phyloP scores from a whole-genome alignment of 2,797 vertebrate genomes.

The Paedocypris micromegethes region DNA sequence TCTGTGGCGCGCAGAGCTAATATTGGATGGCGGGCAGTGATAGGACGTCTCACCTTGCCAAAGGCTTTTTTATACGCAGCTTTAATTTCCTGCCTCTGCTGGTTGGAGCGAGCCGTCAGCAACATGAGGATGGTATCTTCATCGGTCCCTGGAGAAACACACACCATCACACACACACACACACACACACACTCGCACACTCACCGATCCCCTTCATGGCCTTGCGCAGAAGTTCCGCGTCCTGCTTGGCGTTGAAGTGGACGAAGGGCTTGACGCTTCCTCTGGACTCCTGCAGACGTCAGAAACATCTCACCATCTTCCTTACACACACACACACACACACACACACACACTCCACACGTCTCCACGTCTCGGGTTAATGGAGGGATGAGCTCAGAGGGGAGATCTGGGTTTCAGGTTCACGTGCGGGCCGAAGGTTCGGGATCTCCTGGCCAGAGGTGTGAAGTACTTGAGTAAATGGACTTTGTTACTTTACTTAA shows the following conservation, averaged over 20 bases:
- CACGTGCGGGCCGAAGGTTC: conserved; percentile 11
- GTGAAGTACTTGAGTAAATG: too few species aligned
- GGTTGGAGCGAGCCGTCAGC: conserved; percentile 77
- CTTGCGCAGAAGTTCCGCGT: conserved; percentile 84
- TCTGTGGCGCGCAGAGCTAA: too few species aligned
- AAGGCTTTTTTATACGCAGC: conserved; percentile 81
- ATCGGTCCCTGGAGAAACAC: conserved; percentile 78
- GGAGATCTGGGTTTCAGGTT: conserved; percentile 5
- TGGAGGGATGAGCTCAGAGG: conserved; percentile 10
- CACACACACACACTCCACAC: conserved; percentile 2
- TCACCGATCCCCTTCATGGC: conserved; percentile 97
- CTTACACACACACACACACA: neutral
- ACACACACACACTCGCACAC: conserved; percentile 13
- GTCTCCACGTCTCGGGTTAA: conserved; percentile 4
- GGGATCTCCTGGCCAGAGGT: neutral
- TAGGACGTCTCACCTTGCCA: conserved; percentile 76
- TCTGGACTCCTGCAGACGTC: conserved; percentile 55
- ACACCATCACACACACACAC: neutral
- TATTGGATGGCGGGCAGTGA: neutral
- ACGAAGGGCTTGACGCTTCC: conserved; percentile 76
- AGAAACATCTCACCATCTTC: neutral
- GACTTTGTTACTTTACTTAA: too few species aligned
- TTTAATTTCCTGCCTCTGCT: conserved; percentile 86
- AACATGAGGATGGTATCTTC: conserved; percentile 84
- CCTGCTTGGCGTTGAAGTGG: conserved; percentile 82